Base-by-base conservation (phyloP, 1,140 invertebrate genomes). In the Pachypeltis micranthus region DNA sequence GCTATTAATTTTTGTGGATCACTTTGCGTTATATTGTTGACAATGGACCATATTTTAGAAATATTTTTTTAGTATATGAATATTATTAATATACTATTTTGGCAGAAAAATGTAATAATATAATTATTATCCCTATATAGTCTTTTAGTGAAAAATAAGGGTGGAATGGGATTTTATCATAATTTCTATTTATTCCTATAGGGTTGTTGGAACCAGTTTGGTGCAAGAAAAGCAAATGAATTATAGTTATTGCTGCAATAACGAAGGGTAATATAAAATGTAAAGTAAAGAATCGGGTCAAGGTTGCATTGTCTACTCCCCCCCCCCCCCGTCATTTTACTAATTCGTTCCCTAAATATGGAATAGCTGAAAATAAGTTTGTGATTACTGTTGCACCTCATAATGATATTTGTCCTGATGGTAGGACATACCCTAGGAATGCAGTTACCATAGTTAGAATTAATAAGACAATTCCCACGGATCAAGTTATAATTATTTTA, bases 321-420 rank as follows among this genome's bases (percentile, higher is more conserved):
- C n/a, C n/a, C n/a, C n/a, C n/a, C n/a, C n/a, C n/a, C n/a, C n/a
- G 81, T 77, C 81, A 86, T 76, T 79, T 71, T 25, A 85, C 80
- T 70, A 85, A 69, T 63, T 67, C 70, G 57, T 70, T 70, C 47
- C 83, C 82, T 74, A 84, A 70, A 70, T 80, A 83, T 1, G 83
- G 83, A 54, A 86, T 80, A 4, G 82, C 81, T 14, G 83, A 84
- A 63, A 86, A 64, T 69, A 86, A 67, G 73, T 84, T 85, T 61
- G 82, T 86, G 82, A 86, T 86, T 19, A 86, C 83, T 59, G 83
- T 85, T 4, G 83, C 83, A 51, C 80, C 82, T 79, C 83, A 86
- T 73, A 83, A 85, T 19, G 81, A 84, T 79, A 86, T 86, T 81
- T 86, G 83, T 21, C 82, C 83, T 76, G 82, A 85, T 2, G 81